Evolutionary conservation across 2,113 vertebrate species (phyloP).

Genomic region (Apodemus speciosus): DNA sequence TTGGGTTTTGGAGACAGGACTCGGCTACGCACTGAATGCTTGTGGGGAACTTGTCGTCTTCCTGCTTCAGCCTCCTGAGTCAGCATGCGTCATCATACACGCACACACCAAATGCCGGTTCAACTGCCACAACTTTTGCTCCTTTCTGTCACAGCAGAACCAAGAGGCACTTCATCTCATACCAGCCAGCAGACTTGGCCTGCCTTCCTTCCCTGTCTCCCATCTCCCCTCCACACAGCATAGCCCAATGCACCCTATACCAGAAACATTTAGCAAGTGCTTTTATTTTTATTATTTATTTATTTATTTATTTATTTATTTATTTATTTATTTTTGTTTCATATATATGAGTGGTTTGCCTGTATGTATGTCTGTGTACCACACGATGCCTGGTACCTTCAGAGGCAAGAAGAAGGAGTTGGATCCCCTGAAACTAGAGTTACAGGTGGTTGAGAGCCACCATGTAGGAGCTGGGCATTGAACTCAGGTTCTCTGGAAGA

Average conservation of each 20-base stretch:
- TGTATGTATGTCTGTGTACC: background rate
- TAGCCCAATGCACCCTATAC: background rate
- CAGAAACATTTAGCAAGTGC: background rate
- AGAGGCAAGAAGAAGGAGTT: background rate
- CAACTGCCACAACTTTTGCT: constrained; percentile 35
- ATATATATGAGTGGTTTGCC: background rate
- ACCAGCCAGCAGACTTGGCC: background rate
- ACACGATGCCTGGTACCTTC: background rate
- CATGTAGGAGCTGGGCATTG: background rate
- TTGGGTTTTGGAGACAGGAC: background rate
- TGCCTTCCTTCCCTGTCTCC: constrained; percentile 7
- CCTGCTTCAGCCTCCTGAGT: background rate
- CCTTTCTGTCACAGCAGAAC: constrained; percentile 50
- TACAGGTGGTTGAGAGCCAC: background rate
- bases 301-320: background rate
- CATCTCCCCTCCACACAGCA: background rate
- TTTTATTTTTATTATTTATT: background rate
- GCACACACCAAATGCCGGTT: constrained; percentile 42
- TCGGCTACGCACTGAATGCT: background rate
- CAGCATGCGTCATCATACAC: background rate
- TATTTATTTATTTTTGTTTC: background rate
- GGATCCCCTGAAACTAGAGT: too few relatives aligned
- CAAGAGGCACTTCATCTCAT: background rate
- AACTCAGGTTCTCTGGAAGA: background rate
- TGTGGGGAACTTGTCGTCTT: background rate